Conservation (phyloP, 2,888 invertebrate species). For the Tuberolachnus salignus region DNA sequence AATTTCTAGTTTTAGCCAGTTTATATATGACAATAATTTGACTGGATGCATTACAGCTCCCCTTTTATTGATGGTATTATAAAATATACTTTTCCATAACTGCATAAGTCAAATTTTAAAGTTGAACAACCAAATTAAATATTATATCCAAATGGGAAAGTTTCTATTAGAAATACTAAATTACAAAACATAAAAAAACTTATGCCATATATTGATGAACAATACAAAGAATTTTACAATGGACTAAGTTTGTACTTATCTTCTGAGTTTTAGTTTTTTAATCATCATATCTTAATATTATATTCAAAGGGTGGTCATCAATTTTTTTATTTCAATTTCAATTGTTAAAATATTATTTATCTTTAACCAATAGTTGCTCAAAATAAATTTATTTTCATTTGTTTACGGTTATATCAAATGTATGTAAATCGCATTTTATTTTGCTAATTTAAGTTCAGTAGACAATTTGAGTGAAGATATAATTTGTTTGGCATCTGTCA, state of each 20-base stretch:
- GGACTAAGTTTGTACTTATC: not conserved
- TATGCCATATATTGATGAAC: constrained; percentile 3
- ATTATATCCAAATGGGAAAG: not conserved
- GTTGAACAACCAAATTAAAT: constrained; percentile 3
- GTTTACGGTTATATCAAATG: too few species aligned
- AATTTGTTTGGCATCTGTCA: constrained; percentile 16
- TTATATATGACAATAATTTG: constrained; percentile 16
- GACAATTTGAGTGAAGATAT: constrained; percentile 36
- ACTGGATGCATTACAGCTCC: not conserved
- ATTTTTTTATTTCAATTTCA: too few species aligned
- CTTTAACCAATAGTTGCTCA: too few species aligned
- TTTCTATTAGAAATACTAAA: not conserved
- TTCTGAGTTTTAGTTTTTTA: not conserved
- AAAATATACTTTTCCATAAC: too few species aligned
- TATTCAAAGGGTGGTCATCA: too few species aligned
- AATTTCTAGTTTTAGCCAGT: constrained; percentile 14
- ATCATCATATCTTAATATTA: not conserved
- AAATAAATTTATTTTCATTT: too few species aligned
- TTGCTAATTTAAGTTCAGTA: constrained; percentile 39
- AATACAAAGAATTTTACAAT: constrained; percentile 9
- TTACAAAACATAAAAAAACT: not conserved
- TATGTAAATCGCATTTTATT: too few species aligned
- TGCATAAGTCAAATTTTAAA: not conserved
- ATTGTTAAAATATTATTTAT: too few species aligned
- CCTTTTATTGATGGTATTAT: too few species aligned